Evolutionary conservation across 2,888 invertebrate genomes (phyloP).

Genomic region (Achlya flavicornis): DNA sequence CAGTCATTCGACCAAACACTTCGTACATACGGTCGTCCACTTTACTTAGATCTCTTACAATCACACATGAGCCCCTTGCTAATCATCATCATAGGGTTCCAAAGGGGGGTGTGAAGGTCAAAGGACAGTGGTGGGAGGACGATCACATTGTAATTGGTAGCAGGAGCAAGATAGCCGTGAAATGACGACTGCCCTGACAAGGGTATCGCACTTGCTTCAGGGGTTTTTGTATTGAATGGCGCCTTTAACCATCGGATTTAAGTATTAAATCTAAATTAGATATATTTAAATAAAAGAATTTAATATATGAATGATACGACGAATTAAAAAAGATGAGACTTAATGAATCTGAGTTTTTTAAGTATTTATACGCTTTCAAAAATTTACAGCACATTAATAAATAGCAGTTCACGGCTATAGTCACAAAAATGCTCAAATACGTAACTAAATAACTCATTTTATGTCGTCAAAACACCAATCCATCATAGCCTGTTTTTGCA

Average conservation of each 20-base stretch:
- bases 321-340: too few species aligned
- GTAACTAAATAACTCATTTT: too few species aligned
- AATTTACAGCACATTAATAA: too few species aligned
- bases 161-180: conserved; percentile 78
- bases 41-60: conserved; percentile 39
- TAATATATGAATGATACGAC: too few species aligned
- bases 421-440: too few species aligned
- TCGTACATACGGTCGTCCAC: conserved; percentile 54
- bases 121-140: conserved; percentile 53
- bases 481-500: too few species aligned
- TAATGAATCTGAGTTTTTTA: too few species aligned
- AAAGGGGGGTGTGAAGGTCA: conserved; percentile 39
- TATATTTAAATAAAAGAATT: not conserved
- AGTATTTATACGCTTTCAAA: too few species aligned
- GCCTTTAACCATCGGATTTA: conserved; percentile 27
- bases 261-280: too few species aligned
- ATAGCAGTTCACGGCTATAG: too few species aligned
- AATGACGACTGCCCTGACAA: conserved; percentile 77
- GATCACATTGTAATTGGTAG: conserved; percentile 79
- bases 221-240: conserved; percentile 64
- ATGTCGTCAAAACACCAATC: too few species aligned
- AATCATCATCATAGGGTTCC: conserved; percentile 14
- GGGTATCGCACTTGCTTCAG: conserved; percentile 63
- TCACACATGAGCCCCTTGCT: conserved; percentile 25
- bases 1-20: conserved; percentile 71